phyloP scores from a whole-genome alignment of 2,888 invertebrate genomes.

The Seira ritae region DNA sequence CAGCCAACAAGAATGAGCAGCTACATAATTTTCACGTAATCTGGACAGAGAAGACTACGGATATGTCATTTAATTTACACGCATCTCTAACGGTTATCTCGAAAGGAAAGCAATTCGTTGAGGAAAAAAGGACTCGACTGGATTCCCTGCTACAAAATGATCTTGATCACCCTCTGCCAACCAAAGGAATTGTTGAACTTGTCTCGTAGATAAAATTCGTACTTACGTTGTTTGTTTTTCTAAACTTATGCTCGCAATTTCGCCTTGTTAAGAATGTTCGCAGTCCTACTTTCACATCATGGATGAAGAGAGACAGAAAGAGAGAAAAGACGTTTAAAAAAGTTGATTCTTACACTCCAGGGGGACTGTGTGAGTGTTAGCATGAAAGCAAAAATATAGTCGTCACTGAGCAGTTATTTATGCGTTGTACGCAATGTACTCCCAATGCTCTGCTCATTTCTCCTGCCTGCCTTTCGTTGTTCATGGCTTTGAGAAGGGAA shows the following conservation, averaged over 20 bases:
- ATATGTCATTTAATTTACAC: too few relatives aligned
- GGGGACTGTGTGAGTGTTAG: background rate
- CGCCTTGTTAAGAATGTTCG: background rate
- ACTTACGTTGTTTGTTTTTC: constrained; percentile 1
- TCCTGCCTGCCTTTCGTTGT: background rate
- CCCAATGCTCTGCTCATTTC: constrained; percentile 3
- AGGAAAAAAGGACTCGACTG: too few relatives aligned
- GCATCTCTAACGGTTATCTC: background rate
- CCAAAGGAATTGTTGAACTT: constrained; percentile 2
- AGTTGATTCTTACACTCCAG: too few relatives aligned
- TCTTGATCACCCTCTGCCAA: background rate
- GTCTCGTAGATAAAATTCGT: constrained; percentile 6
- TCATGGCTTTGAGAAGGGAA: background rate
- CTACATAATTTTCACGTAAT: background rate
- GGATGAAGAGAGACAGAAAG: background rate
- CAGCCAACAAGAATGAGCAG: too few relatives aligned
- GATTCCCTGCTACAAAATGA: background rate
- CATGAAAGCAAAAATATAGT: constrained; percentile 15
- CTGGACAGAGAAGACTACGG: background rate
- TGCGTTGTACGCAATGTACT: constrained; percentile 19
- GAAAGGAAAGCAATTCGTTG: background rate
- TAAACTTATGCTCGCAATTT: background rate
- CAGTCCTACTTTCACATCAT: constrained; percentile 13
- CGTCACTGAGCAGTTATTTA: constrained; percentile 30
- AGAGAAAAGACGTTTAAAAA: too few relatives aligned